These are phyloP conservation scores for Dissostichus mawsoni DNA, from an alignment of 2,113 vertebrate genomes.

Conservation along the genomic window DNA sequence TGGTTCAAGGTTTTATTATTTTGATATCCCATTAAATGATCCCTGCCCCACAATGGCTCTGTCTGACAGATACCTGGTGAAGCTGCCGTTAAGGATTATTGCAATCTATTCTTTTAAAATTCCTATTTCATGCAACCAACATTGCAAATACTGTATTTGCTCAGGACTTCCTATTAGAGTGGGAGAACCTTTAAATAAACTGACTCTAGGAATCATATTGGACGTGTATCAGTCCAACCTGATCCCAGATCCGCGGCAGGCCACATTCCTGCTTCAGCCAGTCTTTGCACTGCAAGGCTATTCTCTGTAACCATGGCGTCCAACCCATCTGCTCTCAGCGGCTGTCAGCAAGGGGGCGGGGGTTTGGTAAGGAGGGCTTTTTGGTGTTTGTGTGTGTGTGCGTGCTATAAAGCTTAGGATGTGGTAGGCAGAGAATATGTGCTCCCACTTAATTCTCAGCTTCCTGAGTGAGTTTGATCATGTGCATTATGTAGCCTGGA, in stretches of 20 bases:
- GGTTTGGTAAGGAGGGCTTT: not conserved
- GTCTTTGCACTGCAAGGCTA: conserved; percentile 32
- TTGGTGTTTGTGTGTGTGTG: not conserved
- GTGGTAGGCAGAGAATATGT: conserved; percentile 53
- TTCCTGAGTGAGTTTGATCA: conserved; percentile 66
- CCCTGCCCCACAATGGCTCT: not conserved
- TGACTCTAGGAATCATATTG: too few relatives aligned
- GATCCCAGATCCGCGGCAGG: conserved; percentile 10
- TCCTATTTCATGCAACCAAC: not conserved
- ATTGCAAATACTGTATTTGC: not conserved
- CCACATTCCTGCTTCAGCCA: conserved; percentile 35
- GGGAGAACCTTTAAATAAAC: not conserved
- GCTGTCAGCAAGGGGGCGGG: conserved; percentile 40
- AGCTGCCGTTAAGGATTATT: not conserved
- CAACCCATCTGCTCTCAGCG: conserved; percentile 52
- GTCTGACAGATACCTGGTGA: not conserved
- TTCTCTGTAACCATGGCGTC: conserved; percentile 65
- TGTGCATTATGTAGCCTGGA: conserved; percentile 67
- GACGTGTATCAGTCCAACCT: not conserved
- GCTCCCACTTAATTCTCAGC: conserved; percentile 68
- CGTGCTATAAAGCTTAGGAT: conserved; percentile 29
- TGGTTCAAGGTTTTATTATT: not conserved
- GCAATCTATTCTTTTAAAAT: not conserved
- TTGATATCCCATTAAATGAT: not conserved
- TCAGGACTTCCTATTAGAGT: not conserved